Percentiles rank a stretch among this genome's conserved stretches.
phyloP scores from a whole-genome alignment of 2,888 invertebrate species.

The Protonemura montana region DNA sequence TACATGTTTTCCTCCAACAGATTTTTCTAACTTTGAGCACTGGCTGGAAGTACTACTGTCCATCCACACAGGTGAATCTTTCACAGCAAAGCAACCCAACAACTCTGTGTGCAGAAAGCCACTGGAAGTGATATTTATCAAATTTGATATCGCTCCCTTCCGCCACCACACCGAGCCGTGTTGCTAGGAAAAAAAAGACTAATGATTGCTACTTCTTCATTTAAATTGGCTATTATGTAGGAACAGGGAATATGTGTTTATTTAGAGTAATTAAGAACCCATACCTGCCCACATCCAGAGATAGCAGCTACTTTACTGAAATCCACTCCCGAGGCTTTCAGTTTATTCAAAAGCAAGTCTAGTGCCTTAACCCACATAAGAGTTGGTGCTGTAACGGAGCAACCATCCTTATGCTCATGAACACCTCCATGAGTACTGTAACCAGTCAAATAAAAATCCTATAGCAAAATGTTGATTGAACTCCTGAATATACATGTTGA shows the following conservation, averaged over 20 bases:
- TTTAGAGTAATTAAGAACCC: background rate
- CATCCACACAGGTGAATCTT: conserved; percentile 95
- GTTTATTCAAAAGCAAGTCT: conserved; percentile 86
- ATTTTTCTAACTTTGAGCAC: conserved; percentile 80
- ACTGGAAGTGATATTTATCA: conserved; percentile 73
- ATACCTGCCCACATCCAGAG: conserved; percentile 91
- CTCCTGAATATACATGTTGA: background rate
- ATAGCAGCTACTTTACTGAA: conserved; percentile 83
- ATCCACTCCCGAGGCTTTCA: conserved; percentile 82
- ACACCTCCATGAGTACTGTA: conserved; percentile 70
- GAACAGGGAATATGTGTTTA: too few species aligned
- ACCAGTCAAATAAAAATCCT: conserved; percentile 31
- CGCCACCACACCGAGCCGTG: conserved; percentile 98
- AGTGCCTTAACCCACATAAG: conserved; percentile 96
- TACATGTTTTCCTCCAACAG: conserved; percentile 80
- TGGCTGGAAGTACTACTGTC: conserved; percentile 83
- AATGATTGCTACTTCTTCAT: too few species aligned
- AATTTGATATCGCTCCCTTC: conserved; percentile 70
- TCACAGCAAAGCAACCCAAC: conserved; percentile 77
- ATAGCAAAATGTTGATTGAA: conserved; percentile 41
- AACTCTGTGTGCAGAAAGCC: conserved; percentile 86
- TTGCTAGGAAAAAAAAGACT: conserved; percentile 75
- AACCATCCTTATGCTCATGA: conserved; percentile 62
- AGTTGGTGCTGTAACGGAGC: conserved; percentile 79
- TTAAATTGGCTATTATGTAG: too few species aligned